These are phyloP conservation scores for Ptilorrhoa leucosticta DNA, from an alignment of 2,113 vertebrate species.

Conservation along the genomic window DNA sequence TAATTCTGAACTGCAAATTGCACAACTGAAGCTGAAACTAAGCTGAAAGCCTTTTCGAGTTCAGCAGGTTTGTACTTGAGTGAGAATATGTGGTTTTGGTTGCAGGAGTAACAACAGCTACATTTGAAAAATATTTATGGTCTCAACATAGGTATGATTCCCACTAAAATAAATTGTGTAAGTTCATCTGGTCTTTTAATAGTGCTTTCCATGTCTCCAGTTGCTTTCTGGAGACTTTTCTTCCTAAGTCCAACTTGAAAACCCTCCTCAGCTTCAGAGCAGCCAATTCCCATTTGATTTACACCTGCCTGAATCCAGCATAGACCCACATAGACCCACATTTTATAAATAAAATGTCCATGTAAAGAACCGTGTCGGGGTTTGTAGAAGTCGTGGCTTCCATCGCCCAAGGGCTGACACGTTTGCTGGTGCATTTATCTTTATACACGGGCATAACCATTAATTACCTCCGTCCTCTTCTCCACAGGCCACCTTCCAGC, in stretches of 20 bases:
- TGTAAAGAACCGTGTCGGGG: not conserved
- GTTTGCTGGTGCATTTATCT: slow-evolving; percentile 30
- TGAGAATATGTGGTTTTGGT: not conserved
- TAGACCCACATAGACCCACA: not conserved
- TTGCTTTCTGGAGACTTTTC: not conserved
- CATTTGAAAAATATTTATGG: not conserved
- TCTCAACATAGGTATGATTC: not conserved
- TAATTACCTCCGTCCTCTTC: slow-evolving; percentile 18
- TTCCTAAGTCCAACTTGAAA: not conserved
- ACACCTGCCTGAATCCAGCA: not conserved
- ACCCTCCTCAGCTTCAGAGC: not conserved
- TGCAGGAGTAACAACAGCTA: not conserved
- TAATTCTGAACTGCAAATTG: not conserved
- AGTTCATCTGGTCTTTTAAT: not conserved
- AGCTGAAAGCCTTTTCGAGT: not conserved
- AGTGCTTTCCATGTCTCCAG: not conserved
- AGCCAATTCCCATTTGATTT: not conserved
- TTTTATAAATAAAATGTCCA: not conserved
- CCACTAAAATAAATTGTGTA: not conserved
- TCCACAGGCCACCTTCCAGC: slow-evolving; percentile 25
- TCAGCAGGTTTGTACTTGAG: not conserved
- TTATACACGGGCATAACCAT: not conserved
- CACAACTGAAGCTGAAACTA: slow-evolving; percentile 28
- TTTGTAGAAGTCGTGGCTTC: not conserved
- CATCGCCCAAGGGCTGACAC: slow-evolving; percentile 28